Percentiles rank a stretch among this genome's conserved stretches.
These are phyloP conservation scores for Pseudolycoriella hygida DNA, from an alignment of 2,888 invertebrate species.

Conservation along the genomic window DNA sequence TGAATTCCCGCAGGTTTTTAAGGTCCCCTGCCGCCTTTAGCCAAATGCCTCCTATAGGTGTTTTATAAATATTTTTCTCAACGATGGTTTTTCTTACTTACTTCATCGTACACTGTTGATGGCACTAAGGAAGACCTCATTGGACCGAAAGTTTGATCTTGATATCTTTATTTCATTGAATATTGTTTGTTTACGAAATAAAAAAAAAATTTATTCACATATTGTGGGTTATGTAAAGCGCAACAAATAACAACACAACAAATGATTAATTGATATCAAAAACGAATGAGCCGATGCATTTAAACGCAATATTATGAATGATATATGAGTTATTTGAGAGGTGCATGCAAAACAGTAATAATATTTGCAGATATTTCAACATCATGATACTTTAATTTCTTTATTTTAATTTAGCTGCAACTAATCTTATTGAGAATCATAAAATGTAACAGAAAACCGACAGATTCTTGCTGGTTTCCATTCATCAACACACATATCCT, in stretches of 20 bases:
- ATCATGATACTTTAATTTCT: neutral
- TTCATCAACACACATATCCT: too few relatives aligned
- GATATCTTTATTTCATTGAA: neutral
- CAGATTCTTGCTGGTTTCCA: too few relatives aligned
- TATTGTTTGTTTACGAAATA: neutral
- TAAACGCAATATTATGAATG: neutral
- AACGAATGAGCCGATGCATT: neutral
- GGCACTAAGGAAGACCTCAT: neutral
- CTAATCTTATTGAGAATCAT: too few relatives aligned
- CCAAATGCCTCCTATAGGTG: slow-evolving; percentile 6
- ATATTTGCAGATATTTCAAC: neutral
- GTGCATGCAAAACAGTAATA: neutral
- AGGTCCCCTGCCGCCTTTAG: slow-evolving; percentile 2
- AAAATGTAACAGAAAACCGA: too few relatives aligned
- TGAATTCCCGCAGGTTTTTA: neutral
- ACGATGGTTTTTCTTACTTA: neutral
- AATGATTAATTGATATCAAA: slow-evolving; percentile 3
- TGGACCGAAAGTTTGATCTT: neutral
- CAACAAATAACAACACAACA: too few relatives aligned
- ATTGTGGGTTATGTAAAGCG: too few relatives aligned
- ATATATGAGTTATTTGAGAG: neutral
- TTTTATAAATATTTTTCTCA: slow-evolving; percentile 1
- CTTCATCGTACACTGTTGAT: neutral
- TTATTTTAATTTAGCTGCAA: neutral
- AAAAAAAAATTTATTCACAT: too few relatives aligned